These are phyloP conservation scores for Dryobotodes eremita DNA, from an alignment of 2,888 invertebrate species.

Conservation along the genomic window DNA sequence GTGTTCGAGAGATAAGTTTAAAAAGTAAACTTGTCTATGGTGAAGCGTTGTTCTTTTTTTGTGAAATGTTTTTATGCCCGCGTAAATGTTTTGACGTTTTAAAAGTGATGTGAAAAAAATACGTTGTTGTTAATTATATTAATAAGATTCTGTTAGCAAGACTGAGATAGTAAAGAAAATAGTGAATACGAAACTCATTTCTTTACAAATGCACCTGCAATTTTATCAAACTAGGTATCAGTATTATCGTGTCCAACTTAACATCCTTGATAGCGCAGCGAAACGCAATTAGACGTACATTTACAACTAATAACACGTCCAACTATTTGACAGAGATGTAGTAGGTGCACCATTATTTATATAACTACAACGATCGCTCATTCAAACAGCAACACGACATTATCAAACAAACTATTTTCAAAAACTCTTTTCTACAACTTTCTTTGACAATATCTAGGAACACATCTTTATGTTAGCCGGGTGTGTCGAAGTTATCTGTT, in stretches of 20 bases:
- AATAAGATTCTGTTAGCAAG: neutral
- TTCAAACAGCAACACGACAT: conserved; percentile 37
- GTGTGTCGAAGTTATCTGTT: conserved; percentile 61
- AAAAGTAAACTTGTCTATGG: conserved; percentile 60
- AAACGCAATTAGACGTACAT: conserved; percentile 26
- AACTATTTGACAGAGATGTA: conserved; percentile 53
- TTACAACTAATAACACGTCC: conserved; percentile 41
- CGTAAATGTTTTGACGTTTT: conserved; percentile 5
- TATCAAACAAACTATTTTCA: conserved; percentile 28
- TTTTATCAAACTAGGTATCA: conserved; percentile 27
- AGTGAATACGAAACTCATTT: neutral
- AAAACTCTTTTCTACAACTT: conserved; percentile 50
- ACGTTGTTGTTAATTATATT: neutral
- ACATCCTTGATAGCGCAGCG: conserved; percentile 12
- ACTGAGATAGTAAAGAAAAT: neutral
- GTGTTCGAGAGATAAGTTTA: conserved; percentile 56
- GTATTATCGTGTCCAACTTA: conserved; percentile 25
- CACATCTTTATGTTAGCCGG: conserved; percentile 60
- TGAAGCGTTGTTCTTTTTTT: conserved; percentile 30
- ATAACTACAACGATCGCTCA: conserved; percentile 57
- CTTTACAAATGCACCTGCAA: neutral
- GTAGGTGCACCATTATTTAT: conserved; percentile 15
- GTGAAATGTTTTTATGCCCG: neutral
- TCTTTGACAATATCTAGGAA: conserved; percentile 58
- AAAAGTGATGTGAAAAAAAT: neutral